Percentiles rank a stretch among this genome's conserved stretches.
These are phyloP conservation scores for Agapornis canus DNA, from an alignment of 2,797 vertebrate species.

Conservation along the genomic window DNA sequence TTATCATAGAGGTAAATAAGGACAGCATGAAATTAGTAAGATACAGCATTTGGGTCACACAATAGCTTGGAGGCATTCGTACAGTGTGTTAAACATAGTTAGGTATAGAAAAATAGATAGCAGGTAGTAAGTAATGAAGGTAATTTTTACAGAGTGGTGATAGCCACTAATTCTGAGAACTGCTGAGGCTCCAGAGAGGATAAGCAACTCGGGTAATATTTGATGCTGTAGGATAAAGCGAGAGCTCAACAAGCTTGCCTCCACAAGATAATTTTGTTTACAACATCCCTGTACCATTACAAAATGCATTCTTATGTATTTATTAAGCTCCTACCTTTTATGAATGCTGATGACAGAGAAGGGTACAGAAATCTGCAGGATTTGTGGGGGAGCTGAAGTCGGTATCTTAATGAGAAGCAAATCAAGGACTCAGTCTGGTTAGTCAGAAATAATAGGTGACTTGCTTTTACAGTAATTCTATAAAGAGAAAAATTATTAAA, in stretches of 20 bases:
- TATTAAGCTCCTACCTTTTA: neutral
- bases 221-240: neutral
- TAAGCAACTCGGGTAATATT: rapidly evolving
- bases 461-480: neutral
- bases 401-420: neutral
- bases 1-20: neutral
- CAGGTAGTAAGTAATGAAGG: neutral
- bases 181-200: neutral
- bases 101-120: neutral
- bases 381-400: neutral
- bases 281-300: neutral
- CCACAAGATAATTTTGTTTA: neutral
- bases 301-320: neutral
- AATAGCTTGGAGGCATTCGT: rapidly evolving
- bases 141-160: neutral
- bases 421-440: neutral
- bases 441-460: neutral
- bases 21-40: neutral
- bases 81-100: neutral
- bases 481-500: neutral
- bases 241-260: neutral
- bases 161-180: neutral
- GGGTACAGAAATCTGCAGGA: neutral
- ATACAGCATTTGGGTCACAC: neutral
- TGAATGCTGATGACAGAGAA: neutral